Evolutionary conservation across 2,113 vertebrate genomes (phyloP), one percentile per base, ranked within the genome.

Genomic region (Lota lota): DNA sequence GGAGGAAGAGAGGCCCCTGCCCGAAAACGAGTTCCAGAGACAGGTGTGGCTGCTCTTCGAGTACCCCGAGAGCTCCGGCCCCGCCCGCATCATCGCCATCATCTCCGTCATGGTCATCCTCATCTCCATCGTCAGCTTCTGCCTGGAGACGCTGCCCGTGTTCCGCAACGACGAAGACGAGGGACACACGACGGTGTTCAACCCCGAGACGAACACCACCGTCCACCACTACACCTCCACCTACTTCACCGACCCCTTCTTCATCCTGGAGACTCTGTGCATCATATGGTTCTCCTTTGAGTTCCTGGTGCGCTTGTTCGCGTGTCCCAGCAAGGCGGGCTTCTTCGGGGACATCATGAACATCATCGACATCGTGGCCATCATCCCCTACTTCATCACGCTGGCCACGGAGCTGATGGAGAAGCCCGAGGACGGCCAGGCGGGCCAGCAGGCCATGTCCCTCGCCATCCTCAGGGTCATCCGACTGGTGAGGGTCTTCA

Each of bases 271-370:
- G 91, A 99, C 97, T 0, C 96, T 99, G 75, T 99, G 97, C 88
- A 99, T 99, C 84, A 99, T 99, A 90, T 99, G 97, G 97, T 99
- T 99, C 91, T 98, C 96, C 74, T 99, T 99, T 22, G 97, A 99
- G 87, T 99, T 99, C 86, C 87, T 99, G 83, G 97, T 99, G 85
- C 92, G 97, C 70, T 96, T 99, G 84, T 98, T 99, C 1, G 97
- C 97, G 83, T 99, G 96, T 73, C 97, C 97, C 66, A 99, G 97
- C 94, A 99, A 99, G 89, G 95, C 97, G 12, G 95, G 93, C 1
- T 99, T 99, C 92, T 99, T 99, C 90, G 96, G 94, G 81, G 97
- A 99, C 80, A 95, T 99, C 76, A 99, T 99, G 97, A 99, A 99
- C 92, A 98, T 97, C 77, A 99, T 99, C 81, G 97, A 99, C 86